Percentiles rank a stretch among this genome's conserved stretches.
Conservation (phyloP, 2,113 vertebrate genomes). For the Nothoprocta pentlandii region DNA sequence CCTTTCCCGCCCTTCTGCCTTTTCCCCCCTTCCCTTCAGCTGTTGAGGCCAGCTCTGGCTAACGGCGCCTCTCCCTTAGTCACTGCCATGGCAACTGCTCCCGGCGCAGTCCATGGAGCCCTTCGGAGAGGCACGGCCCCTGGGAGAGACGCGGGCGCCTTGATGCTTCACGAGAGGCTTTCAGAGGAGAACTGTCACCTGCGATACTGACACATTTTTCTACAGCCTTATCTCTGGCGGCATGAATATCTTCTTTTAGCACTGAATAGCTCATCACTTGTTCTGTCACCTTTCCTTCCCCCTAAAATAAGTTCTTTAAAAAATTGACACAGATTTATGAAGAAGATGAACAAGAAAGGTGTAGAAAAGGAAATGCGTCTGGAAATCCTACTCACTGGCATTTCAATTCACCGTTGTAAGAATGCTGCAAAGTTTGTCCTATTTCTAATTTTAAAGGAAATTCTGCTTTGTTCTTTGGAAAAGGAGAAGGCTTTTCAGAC, state of each 20-base stretch:
- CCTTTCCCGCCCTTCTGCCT: neutral
- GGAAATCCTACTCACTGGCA: slow-evolving; percentile 30
- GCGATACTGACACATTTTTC: slow-evolving; percentile 57
- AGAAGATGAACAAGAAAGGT: slow-evolving; percentile 42
- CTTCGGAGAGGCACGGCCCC: neutral
- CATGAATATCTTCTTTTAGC: slow-evolving; percentile 36
- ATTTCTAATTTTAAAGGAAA: slow-evolving; percentile 14
- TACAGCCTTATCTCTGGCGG: slow-evolving; percentile 51
- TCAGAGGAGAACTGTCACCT: slow-evolving; percentile 41
- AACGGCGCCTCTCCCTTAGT: neutral
- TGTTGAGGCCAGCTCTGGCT: slow-evolving; percentile 51
- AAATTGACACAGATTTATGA: slow-evolving; percentile 50
- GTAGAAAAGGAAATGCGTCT: slow-evolving; percentile 42
- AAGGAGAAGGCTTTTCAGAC: neutral
- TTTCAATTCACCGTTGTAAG: slow-evolving; percentile 28
- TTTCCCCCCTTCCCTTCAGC: slow-evolving; percentile 40
- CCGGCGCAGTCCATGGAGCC: neutral
- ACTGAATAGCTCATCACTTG: slow-evolving; percentile 52
- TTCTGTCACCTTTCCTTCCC: slow-evolving; percentile 28
- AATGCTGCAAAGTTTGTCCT: slow-evolving; percentile 12
- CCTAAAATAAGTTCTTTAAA: slow-evolving; percentile 39
- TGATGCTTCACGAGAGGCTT: slow-evolving; percentile 59
- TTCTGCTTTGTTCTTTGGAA: neutral
- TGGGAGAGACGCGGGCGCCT: slow-evolving; percentile 41
- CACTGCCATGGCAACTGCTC: slow-evolving; percentile 56